Percentiles rank a stretch among this genome's conserved stretches.
phyloP scores from a whole-genome alignment of 2,888 invertebrate genomes.

The Phyto melanocephala region DNA sequence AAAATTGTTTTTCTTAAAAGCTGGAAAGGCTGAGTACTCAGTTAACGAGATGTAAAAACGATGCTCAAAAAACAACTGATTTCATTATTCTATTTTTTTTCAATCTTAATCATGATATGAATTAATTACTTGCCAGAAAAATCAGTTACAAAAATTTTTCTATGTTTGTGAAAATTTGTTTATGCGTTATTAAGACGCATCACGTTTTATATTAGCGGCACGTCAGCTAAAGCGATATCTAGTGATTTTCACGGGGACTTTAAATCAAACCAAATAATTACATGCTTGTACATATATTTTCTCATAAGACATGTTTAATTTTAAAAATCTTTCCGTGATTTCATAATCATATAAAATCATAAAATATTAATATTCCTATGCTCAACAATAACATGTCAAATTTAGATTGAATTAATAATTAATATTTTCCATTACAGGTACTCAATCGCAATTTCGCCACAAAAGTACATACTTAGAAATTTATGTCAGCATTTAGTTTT shows the following conservation, averaged over 20 bases:
- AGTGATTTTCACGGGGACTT: too few species aligned
- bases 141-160: neutral
- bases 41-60: too few species aligned
- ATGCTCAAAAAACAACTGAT: too few species aligned
- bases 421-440: constrained; percentile 6
- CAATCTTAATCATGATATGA: neutral
- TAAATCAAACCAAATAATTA: too few species aligned
- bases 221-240: too few species aligned
- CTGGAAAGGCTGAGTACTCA: too few species aligned
- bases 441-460: too few species aligned
- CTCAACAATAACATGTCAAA: constrained; percentile 7
- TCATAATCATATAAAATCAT: neutral
- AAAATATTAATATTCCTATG: constrained; percentile 16
- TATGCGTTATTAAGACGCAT: neutral
- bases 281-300: neutral
- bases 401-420: constrained; percentile 14
- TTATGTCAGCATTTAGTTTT: too few species aligned
- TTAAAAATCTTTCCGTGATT: neutral
- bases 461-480: too few species aligned
- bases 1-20: too few species aligned
- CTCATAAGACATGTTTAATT: neutral
- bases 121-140: constrained; percentile 9
- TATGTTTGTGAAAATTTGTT: neutral
- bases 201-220: constrained; percentile 2
- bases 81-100: too few species aligned